These are phyloP conservation scores for Aepyceros melampus DNA, from an alignment of 2,113 vertebrate species.

Conservation along the genomic window DNA sequence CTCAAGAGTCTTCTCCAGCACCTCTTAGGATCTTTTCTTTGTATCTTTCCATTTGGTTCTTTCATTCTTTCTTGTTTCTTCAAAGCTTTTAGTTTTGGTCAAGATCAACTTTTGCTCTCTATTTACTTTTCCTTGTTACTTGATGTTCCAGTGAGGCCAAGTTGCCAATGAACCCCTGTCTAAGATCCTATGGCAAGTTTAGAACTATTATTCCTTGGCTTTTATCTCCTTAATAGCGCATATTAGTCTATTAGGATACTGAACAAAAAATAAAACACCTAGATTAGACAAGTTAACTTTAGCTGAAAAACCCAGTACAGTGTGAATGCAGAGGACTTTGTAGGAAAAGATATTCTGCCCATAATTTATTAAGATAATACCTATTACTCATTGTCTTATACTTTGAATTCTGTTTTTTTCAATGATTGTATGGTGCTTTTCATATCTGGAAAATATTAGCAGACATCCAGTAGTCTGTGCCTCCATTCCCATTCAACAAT, in stretches of 20 bases:
- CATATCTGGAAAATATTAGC: not conserved
- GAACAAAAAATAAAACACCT: not conserved
- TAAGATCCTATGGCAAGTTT: not conserved
- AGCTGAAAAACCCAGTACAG: not conserved
- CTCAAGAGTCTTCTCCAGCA: not conserved
- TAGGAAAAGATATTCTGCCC: not conserved
- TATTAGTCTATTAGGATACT: not conserved
- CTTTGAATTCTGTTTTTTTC: not conserved
- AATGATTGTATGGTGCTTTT: not conserved
- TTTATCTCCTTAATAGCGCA: not conserved
- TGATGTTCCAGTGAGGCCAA: not conserved
- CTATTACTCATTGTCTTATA: not conserved
- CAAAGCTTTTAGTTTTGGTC: slow-evolving; percentile 25
- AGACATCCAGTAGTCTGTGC: not conserved
- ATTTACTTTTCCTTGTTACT: not conserved
- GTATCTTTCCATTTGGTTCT: not conserved
- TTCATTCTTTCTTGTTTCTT: slow-evolving; percentile 13
- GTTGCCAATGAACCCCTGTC: not conserved
- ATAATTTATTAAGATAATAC: not conserved
- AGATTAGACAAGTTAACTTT: not conserved
- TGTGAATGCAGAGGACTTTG: not conserved
- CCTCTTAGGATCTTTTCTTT: not conserved
- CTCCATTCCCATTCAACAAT: not conserved
- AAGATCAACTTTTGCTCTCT: not conserved
- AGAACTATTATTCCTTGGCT: not conserved